Evolutionary conservation across 1,140 invertebrate species (phyloP).

Genomic region (Tetraneura akinire): DNA sequence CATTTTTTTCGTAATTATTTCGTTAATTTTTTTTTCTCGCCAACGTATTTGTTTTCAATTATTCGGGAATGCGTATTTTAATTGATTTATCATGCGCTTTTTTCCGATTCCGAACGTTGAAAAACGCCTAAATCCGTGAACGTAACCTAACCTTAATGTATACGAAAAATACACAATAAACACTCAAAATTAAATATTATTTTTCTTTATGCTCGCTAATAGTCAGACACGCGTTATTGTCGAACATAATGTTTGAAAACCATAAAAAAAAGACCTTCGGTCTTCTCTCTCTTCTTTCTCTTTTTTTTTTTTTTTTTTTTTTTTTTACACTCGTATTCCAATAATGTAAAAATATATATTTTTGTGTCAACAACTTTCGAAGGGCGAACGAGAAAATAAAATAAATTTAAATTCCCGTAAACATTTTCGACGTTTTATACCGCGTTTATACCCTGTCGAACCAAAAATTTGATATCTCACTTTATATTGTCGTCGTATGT

Average conservation of each 20-base stretch:
- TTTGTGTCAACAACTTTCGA: not conserved
- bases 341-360: too few species aligned
- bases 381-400: not conserved
- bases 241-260: too few species aligned
- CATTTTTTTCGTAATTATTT: too few species aligned
- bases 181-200: not conserved
- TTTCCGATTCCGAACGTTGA: not conserved
- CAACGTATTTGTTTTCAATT: constrained; percentile 8
- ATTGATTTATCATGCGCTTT: not conserved
- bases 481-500: not conserved
- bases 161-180: not conserved
- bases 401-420: not conserved
- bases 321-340: not conserved
- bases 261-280: too few species aligned
- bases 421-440: not conserved
- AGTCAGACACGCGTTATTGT: too few species aligned
- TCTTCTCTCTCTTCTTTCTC: too few species aligned
- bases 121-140: not conserved
- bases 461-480: not conserved
- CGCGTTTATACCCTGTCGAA: not conserved
- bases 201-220: not conserved
- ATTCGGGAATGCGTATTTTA: constrained; percentile 11
- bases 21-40: too few species aligned
- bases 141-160: not conserved
- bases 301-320: not conserved